phyloP scores from a whole-genome alignment of 1,140 invertebrate species.

The Pygmarrhopalites habei region DNA sequence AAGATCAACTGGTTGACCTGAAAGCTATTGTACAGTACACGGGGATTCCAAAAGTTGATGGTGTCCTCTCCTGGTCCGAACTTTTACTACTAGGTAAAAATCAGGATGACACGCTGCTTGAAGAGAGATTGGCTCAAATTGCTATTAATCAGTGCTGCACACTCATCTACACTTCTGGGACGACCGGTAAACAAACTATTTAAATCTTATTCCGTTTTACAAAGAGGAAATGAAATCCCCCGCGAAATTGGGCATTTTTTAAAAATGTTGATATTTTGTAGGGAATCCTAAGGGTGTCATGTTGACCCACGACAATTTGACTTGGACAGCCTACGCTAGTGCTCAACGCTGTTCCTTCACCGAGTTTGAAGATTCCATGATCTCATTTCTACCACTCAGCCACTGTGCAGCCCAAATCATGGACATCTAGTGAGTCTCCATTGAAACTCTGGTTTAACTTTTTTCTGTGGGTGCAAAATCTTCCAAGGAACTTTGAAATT shows the following conservation, averaged over 20 bases:
- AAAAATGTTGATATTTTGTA: too few species aligned
- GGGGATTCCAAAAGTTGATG: constrained; percentile 53
- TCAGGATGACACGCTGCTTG: constrained; percentile 62
- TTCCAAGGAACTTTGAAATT: too few species aligned
- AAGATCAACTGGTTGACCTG: constrained; percentile 61
- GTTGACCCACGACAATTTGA: constrained; percentile 68
- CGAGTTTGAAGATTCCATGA: constrained; percentile 52
- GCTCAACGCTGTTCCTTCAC: constrained; percentile 40
- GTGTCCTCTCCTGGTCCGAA: constrained; percentile 60
- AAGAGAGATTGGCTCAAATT: constrained; percentile 61
- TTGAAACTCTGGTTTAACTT: too few species aligned
- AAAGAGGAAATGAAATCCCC: too few species aligned
- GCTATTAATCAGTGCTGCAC: constrained; percentile 82
- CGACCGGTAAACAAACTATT: too few species aligned
- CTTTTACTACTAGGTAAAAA: constrained; percentile 64
- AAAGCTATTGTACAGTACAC: constrained; percentile 76
- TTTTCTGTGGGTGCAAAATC: too few species aligned
- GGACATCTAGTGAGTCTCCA: too few species aligned
- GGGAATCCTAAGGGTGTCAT: constrained; percentile 86
- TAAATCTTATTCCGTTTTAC: too few species aligned
- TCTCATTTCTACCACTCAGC: constrained; percentile 79
- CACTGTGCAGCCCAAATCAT: constrained; percentile 77
- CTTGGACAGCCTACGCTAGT: constrained; percentile 54
- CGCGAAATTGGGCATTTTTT: too few species aligned
- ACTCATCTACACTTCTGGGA: constrained; percentile 86